Evolutionary conservation across 2,888 invertebrate genomes (phyloP), one percentile per base, ranked within the genome.

Genomic region (Drosophila kuntzei): DNA sequence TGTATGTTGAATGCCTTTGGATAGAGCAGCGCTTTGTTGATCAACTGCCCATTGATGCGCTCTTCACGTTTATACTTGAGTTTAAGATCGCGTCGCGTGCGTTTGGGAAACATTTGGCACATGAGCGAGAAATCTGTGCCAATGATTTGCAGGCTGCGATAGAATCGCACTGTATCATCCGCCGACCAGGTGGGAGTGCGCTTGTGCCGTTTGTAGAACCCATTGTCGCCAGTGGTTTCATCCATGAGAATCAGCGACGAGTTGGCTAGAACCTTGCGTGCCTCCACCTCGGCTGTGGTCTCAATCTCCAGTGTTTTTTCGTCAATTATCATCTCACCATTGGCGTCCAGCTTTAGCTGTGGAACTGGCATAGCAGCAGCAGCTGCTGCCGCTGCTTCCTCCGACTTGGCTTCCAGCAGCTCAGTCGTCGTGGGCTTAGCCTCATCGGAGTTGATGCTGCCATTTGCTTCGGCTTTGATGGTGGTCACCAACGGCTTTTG

Each of bases 51-150:
- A 92, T 97, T 97, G 0, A 94, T 91, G 89, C 95, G 94, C 90
- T 98, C 98, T 91, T 99, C 99, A 83, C 96, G 96, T 90, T 98
- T 98, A 90, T 97, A 99, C 93, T 99, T 99, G 29, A 96, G 93
- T 92, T 98, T 98, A 9, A 99, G 93, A 85, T 98, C 98, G 58
- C 95, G 93, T 12, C 98, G 93, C 0, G 94, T 95, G 65, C 98
- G 94, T 41, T 95, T 94, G 0, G 97, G 96, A 93, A 98, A 98
- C 41, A 97, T 93, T 51, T 95, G 94, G 67, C 95, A 94, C 97
- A 99, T 98, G 54, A 98, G 92, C 5, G 97, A 95, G 92, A 99
- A 99, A 93, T 99, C 98, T 0, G 98, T 98, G 0, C 98, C 98
- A 51, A 98, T 94, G 8, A 96, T 95, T 80, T 96, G 97, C 9